Percentiles rank a stretch among this genome's conserved stretches.
Conservation (phyloP, 2,797 vertebrate genomes). For the Varecia variegata region DNA sequence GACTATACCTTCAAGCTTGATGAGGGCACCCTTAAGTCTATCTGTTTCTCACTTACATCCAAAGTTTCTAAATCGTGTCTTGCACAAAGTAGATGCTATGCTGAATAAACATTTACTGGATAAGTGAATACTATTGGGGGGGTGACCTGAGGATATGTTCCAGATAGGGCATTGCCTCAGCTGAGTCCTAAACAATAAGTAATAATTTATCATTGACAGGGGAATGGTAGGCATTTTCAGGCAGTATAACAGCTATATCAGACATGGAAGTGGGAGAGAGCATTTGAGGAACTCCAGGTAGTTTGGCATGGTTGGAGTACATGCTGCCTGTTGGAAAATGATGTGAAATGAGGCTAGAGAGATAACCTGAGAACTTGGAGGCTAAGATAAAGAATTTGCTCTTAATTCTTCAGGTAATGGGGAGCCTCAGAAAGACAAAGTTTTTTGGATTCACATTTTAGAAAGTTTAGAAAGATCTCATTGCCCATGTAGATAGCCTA, state of each 20-base stretch:
- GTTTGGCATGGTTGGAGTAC: not conserved
- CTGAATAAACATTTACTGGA: not conserved
- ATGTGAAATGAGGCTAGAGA: not conserved
- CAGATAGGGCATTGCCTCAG: not conserved
- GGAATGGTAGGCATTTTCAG: not conserved
- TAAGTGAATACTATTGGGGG: not conserved
- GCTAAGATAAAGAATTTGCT: not conserved
- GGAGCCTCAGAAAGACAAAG: not conserved
- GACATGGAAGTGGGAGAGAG: not conserved
- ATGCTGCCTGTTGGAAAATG: not conserved
- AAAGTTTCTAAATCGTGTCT: not conserved
- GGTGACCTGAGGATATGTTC: not conserved
- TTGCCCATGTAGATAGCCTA: not conserved
- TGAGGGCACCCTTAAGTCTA: not conserved
- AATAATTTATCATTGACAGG: not conserved
- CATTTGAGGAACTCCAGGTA: not conserved
- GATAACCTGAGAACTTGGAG: not conserved
- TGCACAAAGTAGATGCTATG: not conserved
- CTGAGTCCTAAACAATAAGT: not conserved
- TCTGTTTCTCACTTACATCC: not conserved
- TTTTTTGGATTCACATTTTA: not conserved
- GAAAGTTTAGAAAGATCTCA: slow-evolving; percentile 1
- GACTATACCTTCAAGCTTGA: not conserved
- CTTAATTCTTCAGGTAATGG: not conserved
- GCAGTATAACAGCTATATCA: not conserved